Percentiles rank a stretch among this genome's conserved stretches.
These are phyloP conservation scores for Thymallus thymallus DNA, from an alignment of 2,113 vertebrate genomes.

Conservation along the genomic window DNA sequence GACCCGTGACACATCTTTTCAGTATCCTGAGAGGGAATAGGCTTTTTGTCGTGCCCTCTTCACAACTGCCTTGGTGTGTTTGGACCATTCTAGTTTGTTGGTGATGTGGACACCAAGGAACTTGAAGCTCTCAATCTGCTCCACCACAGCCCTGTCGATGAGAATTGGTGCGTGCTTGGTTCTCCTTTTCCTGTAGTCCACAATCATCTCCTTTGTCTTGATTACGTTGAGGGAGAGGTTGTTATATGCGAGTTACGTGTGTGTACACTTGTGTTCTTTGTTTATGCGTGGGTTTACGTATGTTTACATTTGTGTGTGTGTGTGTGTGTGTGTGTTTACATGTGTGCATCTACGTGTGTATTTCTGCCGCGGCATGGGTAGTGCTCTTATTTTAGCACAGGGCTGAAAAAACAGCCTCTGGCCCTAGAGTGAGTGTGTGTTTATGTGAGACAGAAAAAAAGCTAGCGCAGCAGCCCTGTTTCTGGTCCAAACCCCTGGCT, in stretches of 20 bases:
- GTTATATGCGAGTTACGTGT: slow-evolving; percentile 27
- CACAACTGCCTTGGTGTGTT: too few relatives aligned
- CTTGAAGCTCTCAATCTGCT: too few relatives aligned
- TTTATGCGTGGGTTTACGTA: slow-evolving; percentile 20
- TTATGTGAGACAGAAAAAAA: slow-evolving; percentile 54
- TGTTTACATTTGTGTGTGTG: slow-evolving; percentile 23
- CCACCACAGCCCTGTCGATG: too few relatives aligned
- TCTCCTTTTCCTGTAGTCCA: too few relatives aligned
- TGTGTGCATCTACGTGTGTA: slow-evolving; percentile 28
- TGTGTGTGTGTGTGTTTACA: slow-evolving; percentile 11
- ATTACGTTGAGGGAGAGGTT: too few relatives aligned
- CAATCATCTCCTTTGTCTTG: too few relatives aligned
- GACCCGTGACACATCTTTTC: too few relatives aligned
- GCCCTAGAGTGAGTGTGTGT: slow-evolving; percentile 56
- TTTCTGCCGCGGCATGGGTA: slow-evolving; percentile 26
- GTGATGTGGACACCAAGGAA: too few relatives aligned
- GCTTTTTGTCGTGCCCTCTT: too few relatives aligned
- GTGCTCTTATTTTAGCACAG: slow-evolving; percentile 38
- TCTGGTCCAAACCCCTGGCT: slow-evolving; percentile 53
- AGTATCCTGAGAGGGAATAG: too few relatives aligned
- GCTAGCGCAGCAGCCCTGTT: slow-evolving; percentile 46
- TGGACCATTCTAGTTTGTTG: too few relatives aligned
- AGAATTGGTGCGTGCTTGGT: too few relatives aligned
- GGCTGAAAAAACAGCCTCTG: slow-evolving; percentile 54
- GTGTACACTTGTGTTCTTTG: slow-evolving; percentile 15